Conservation (phyloP, 2,113 vertebrate genomes). For the Tylochromis polylepis region DNA sequence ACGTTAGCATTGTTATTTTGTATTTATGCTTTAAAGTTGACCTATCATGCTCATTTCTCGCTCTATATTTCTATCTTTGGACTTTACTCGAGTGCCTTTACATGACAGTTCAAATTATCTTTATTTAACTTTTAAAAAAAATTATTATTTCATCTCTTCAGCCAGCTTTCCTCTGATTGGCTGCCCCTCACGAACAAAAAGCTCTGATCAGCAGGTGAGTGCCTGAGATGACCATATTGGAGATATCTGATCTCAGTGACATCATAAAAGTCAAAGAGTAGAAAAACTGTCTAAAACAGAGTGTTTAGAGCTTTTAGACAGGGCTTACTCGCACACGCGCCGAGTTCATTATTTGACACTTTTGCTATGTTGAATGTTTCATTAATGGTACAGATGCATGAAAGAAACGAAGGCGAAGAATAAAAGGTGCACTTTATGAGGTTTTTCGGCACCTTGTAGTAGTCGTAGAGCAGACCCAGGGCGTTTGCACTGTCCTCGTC, state of each 20-base stretch:
- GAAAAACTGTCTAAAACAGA: not conserved
- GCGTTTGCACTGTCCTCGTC: conserved; percentile 97
- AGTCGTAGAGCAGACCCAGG: conserved; percentile 93
- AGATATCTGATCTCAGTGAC: not conserved
- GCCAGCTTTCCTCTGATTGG: not conserved
- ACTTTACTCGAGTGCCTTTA: not conserved
- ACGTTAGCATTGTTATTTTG: not conserved
- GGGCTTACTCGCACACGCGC: not conserved
- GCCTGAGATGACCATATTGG: not conserved
- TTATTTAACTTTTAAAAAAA: not conserved
- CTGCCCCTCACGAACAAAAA: not conserved
- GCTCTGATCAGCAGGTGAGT: not conserved
- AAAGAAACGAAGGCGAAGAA: not conserved
- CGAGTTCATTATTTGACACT: not conserved
- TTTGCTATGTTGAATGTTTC: not conserved
- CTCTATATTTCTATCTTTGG: not conserved
- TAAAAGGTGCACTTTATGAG: not conserved
- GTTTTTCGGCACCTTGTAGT: conserved; percentile 84
- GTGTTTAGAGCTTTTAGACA: not conserved
- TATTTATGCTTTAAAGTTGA: not conserved
- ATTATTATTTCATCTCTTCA: not conserved
- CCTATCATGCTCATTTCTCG: not conserved
- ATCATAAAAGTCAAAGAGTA: not conserved
- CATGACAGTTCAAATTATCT: not conserved
- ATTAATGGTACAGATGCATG: not conserved